Evolutionary conservation across 2,797 vertebrate species (phyloP), one percentile per base, ranked within the genome.

Genomic region (Jordanella pulchra): DNA sequence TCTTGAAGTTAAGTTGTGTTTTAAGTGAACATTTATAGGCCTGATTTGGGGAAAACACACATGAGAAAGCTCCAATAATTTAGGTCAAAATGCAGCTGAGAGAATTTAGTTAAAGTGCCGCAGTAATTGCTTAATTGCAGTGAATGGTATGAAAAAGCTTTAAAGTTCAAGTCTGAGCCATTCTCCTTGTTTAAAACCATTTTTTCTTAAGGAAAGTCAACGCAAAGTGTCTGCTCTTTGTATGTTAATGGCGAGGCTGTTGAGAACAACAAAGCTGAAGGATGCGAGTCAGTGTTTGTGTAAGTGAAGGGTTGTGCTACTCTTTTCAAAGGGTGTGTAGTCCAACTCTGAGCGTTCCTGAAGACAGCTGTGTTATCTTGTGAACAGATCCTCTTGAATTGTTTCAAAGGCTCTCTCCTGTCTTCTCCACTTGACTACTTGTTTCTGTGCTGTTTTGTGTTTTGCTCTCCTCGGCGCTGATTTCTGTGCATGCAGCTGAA

Each of bases 401-500:
- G 48, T 44, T 54, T 72, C 61, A 54, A 23, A 53, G 71, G 23
- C 42, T 39, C 18, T 54, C 39, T 55, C 53, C 50, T 60, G 54
- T 67, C 35, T 61, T 61, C 55, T 47, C 45, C 45, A 2, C 47
- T 44, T 60, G 55, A 61, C 65, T 61, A 54, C 32, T 21, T 25
- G 44, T 44, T 64, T 25, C 48, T 65, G 32, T 74, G 11, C 45
- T 39, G 58, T 68, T 51, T 35, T 77, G 28, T 54, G 27, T 71
- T 56, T 25, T 72, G 21, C 65, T 72, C 35, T 32, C 27, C 11
- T 60, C 27, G 39, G 76, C 77, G 48, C 54, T 28, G 47, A n/a
- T 80, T 76, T 83, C 25, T 74, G 42, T 68, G 58, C 72, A n/a
- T 75, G 76, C 50, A 95, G 94, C 86, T 94, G 77, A 93, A 89